These are phyloP conservation scores for Proterorhinus semilunaris DNA, from an alignment of 2,113 vertebrate species.

Conservation along the genomic window DNA sequence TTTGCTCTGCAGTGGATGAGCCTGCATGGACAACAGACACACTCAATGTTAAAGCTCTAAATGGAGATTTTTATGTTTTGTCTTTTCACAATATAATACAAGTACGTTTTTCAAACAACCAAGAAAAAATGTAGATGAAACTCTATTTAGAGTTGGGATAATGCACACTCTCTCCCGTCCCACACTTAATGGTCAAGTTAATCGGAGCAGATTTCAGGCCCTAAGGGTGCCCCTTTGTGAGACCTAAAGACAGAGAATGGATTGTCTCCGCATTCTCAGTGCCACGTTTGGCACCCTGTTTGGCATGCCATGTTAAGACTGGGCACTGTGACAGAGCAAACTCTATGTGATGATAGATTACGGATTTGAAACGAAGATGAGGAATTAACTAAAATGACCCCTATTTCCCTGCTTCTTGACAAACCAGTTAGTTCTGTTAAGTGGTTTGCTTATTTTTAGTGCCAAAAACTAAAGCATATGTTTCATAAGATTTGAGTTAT, in stretches of 20 bases:
- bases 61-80: no score
- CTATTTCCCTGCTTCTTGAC: background rate
- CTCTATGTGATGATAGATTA: constrained; percentile 47
- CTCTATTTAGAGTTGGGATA: constrained; percentile 32
- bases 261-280: constrained; percentile 64
- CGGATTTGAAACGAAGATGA: constrained; percentile 29
- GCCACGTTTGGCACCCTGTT: constrained; percentile 48
- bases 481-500: constrained; percentile 10
- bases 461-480: constrained; percentile 11
- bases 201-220: constrained; percentile 40
- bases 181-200: constrained; percentile 34
- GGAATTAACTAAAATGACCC: constrained; percentile 1
- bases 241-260: constrained; percentile 59
- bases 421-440: constrained; percentile 45
- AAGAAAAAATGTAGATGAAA: no score
- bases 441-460: constrained; percentile 8
- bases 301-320: constrained; percentile 27
- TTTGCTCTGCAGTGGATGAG: background rate
- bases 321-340: constrained; percentile 35
- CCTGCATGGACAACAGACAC: background rate
- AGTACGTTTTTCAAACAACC: no score
- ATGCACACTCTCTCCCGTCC: constrained; percentile 24
- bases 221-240: constrained; percentile 42
- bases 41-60: no score
- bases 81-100: no score